Conservation (phyloP, 2,797 vertebrate genomes). For the Lophura swinhoii region DNA sequence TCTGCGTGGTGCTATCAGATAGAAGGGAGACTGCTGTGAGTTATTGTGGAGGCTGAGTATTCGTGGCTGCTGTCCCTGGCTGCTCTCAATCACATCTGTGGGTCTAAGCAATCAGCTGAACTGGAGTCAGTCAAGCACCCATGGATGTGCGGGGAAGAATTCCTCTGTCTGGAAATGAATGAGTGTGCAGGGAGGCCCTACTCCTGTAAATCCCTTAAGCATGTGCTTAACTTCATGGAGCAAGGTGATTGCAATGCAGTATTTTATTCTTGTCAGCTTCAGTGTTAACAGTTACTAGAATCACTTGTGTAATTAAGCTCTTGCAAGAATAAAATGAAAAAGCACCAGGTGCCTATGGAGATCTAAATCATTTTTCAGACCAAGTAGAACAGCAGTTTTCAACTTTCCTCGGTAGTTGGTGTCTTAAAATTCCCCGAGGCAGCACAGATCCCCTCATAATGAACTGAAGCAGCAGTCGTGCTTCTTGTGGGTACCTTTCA, state of each 20-base stretch:
- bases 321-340: slow-evolving; percentile 35
- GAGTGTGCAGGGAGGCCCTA: neutral
- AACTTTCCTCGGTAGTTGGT: neutral
- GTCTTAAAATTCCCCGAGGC: neutral
- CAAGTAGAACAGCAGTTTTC: neutral
- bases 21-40: neutral
- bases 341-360: neutral
- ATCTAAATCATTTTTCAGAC: slow-evolving; percentile 43
- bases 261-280: slow-evolving; percentile 52
- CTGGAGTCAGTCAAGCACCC: neutral
- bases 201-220: neutral
- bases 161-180: neutral
- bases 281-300: neutral
- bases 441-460: accelerated
- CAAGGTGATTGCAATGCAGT: slow-evolving; percentile 9
- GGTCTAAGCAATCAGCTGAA: neutral
- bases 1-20: neutral
- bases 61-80: neutral
- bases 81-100: neutral
- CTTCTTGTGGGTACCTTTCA: neutral
- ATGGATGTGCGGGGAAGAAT: accelerated
- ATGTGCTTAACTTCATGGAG: neutral
- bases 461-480: neutral
- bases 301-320: slow-evolving; percentile 50
- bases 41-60: neutral